A percentile compares a stretch with the other conserved stretches of the same genome.
Evolutionary conservation across 2,888 invertebrate species (phyloP).

Genomic region (Leptura quadrifasciata): DNA sequence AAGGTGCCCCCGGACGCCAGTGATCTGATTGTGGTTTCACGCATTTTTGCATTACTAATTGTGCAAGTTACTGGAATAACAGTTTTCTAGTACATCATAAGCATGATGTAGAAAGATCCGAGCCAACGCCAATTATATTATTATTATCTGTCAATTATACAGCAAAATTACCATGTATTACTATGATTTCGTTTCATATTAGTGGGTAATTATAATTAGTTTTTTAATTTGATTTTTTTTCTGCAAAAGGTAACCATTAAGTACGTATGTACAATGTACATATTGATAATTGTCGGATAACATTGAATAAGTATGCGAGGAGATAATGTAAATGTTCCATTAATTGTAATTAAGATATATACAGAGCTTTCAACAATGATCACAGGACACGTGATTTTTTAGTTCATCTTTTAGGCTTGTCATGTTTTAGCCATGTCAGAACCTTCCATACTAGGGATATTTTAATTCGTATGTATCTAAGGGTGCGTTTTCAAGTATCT

Average conservation of each 20-base stretch:
- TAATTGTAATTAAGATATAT: too few species aligned
- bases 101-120: constrained; percentile 44
- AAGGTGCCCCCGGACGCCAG: too few species aligned
- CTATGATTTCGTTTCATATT: constrained; percentile 14
- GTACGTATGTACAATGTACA: neutral
- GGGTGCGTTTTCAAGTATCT: too few species aligned
- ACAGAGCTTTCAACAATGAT: too few species aligned
- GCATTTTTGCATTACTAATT: constrained; percentile 40
- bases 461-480: too few species aligned
- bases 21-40: constrained; percentile 21
- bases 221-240: neutral
- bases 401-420: too few species aligned
- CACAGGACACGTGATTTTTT: too few species aligned
- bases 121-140: constrained; percentile 23
- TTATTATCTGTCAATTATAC: constrained; percentile 49
- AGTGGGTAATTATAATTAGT: neutral
- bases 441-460: too few species aligned
- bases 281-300: too few species aligned
- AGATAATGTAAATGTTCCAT: too few species aligned
- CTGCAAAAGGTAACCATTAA: constrained; percentile 9
- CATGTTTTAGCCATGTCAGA: too few species aligned
- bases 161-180: constrained; percentile 44
- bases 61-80: constrained; percentile 34
- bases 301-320: too few species aligned
- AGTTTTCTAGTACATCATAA: constrained; percentile 45